Evolutionary conservation across 2,113 vertebrate genomes (phyloP), one percentile per base, ranked within the genome.

Genomic region (Edolisoma coerulescens): DNA sequence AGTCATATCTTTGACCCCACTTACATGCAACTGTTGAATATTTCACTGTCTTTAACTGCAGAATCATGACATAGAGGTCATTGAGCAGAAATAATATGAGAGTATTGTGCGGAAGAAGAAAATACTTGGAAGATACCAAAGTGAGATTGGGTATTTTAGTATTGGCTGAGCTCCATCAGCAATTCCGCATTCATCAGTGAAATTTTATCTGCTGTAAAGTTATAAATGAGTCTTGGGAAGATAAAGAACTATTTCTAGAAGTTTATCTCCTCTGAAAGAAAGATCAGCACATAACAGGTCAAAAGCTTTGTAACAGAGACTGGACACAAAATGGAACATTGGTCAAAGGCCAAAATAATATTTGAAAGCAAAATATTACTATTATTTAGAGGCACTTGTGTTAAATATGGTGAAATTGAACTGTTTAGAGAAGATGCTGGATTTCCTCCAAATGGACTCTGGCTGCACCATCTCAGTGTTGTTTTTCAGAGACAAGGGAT

Each of bases 401-500:
- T 95, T 94, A 96, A 96, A 87, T 95, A 92, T 68, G 77, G 52
- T 88, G 85, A 94, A 89, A 88, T 93, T 41, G 32, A 87, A 70
- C 92, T 97, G 93, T 97, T 98, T 97, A 96, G 96, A 96, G 96
- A 97, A 96, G 81, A 97, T 37, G 27, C 82, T 90, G 74, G 84
- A 93, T 93, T 95, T 77, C 56, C 78, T 94, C 79, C 92, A 92
- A 86, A 28, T 45, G 89, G 87, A 86, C 54, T 97, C 95, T 97
- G 90, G 76, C 85, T 95, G 50, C 63, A 71, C 28, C 35, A 69
- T 41, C 4, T 69, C 22, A 74, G 91, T 92, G 53, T 79, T 85
- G 70, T 52, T 97, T 97, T 95, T 81, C 30, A 92, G 60, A 71
- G 64, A 71, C 0, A 8, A 74, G 33, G 17, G n/a, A 17, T 77